Base-by-base conservation (phyloP, 35 echinoderm and acorn worm genomes). In the Holothuria glaberrima region DNA sequence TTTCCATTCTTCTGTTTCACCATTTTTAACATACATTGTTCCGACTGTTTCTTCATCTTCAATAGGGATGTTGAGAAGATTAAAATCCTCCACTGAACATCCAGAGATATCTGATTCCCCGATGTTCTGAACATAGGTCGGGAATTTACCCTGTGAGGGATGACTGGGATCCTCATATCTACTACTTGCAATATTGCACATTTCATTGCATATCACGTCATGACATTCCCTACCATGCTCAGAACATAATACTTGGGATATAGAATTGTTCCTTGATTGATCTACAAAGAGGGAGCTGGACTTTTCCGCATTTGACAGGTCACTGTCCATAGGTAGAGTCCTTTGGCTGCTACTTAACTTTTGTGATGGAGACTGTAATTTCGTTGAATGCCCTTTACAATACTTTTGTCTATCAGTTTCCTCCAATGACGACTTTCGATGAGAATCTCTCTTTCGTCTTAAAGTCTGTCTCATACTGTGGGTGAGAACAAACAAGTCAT, bases 21-120 rank as follows among this genome's bases (percentile, higher is more conserved):
- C 31, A 58, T 19, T 52, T 63, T 66, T 41, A 20, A 78, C 17
- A 45, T 80, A 88, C 12, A 95, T 89, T 20, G 91, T 61, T 7
- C 95, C 95, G 12, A 90, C 88, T 35, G 75, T 46, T 22, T 92
- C 86, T 29, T 86, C 35, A 34, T 90, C 72, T 31, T 92, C 90
- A 10, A 94, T 89, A 12, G 95, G 92, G 3, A 84, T 94, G 48
- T 86, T 83, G 41, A 94, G 64, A 0, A 81, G 33, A 2, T 90
- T 90, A 29, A 94, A 71, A 26, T 88, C 90, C 74, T 98, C 95
- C 4, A 80, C 87, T 0, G 71, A 62, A 19, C 88, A 92, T 20
- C 89, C 94, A 7, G 94, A 86, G 5, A 91, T 88, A 36, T 79
- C 74, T 5, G 50, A 59, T 63, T 84, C 95, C 21, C 72, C 60